Base-by-base conservation (phyloP, 2,113 vertebrate species). In the Gorsachius goisagi region DNA sequence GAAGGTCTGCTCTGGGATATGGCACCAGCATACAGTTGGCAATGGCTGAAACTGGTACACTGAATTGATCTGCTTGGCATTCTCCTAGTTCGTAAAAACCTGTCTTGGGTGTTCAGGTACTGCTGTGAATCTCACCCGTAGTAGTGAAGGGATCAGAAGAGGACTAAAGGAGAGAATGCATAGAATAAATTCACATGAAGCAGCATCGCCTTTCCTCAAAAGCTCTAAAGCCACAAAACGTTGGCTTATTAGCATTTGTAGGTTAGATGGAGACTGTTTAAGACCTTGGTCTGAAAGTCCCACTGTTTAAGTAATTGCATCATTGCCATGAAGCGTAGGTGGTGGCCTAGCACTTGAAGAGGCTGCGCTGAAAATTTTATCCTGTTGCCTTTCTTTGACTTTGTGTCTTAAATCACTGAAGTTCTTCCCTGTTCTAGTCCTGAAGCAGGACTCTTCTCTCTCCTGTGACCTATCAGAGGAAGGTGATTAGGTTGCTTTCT, bases 261-360 rank as follows among this genome's bases (percentile, higher is more conserved):
- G 44, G 26, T 89, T 81, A 67, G 37, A 26, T 55, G 26, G 64
- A 47, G 35, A 74, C 15, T 12, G 4, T 69, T 66, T 44, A 20
- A 89, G 76, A 22, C 41, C 17, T 76, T 35, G 30, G 11, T 41
- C 58, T 75, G 45, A 3, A 82, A 79, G 47, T 74, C 15, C 15
- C 32, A 9, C 33, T 67, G n/a, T 47, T 81, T 6, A 15, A 80
- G 19, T 47, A 78, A 39, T 41, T 3, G 15, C 21, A 7, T 58
- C 2, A 1, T n/a, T 50, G 45, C 55, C 18, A 2, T 35, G 45
- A 47, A 53, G 33, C 0, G 0, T 52, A 35, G 66, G 13, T 58
- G 14, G 15, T 45, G 23, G 53, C 47, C 33, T 55, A 9, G 15
- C 6, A 2, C 37, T 62, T 53, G 44, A 64, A 72, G 88, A 83